These are phyloP conservation scores for Pycnomerus fuliginosus DNA, from an alignment of 2,888 invertebrate species.

Conservation along the genomic window DNA sequence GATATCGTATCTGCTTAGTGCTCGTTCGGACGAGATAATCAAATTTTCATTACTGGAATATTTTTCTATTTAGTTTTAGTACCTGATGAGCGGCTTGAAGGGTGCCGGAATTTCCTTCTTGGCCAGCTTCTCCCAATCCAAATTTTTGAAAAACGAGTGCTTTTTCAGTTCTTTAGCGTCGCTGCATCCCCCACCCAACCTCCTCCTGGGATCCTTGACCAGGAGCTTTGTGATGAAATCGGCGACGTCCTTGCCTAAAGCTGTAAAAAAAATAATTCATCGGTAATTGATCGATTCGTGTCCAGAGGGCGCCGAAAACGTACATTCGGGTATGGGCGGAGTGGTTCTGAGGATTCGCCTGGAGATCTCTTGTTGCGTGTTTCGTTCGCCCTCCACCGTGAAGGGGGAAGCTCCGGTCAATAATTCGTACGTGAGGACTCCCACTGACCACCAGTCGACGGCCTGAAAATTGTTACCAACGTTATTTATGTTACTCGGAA, in stretches of 20 bases:
- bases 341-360: conserved; percentile 83
- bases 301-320: conserved; percentile 29
- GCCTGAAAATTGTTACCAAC: conserved; percentile 64
- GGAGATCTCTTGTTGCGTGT: conserved; percentile 94
- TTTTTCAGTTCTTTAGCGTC: conserved; percentile 89
- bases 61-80: too few relatives aligned
- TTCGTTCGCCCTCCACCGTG: conserved; percentile 91
- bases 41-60: background rate
- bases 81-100: conserved; percentile 81
- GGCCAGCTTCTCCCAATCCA: conserved; percentile 83
- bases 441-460: conserved; percentile 99
- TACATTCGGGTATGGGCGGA: conserved; percentile 83
- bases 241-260: conserved; percentile 69
- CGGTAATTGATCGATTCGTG: background rate
- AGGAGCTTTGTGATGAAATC: conserved; percentile 81
- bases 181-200: conserved; percentile 81
- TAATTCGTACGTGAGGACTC: conserved; percentile 93
- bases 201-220: conserved; percentile 84
- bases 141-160: conserved; percentile 82
- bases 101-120: conserved; percentile 80
- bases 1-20: too few relatives aligned
- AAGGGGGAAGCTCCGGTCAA: conserved; percentile 97
- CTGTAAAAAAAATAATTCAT: conserved; percentile 34
- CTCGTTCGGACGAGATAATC: background rate
- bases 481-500: too few relatives aligned